Base-by-base conservation (phyloP, 2,113 vertebrate genomes). In the Corythaixoides concolor region DNA sequence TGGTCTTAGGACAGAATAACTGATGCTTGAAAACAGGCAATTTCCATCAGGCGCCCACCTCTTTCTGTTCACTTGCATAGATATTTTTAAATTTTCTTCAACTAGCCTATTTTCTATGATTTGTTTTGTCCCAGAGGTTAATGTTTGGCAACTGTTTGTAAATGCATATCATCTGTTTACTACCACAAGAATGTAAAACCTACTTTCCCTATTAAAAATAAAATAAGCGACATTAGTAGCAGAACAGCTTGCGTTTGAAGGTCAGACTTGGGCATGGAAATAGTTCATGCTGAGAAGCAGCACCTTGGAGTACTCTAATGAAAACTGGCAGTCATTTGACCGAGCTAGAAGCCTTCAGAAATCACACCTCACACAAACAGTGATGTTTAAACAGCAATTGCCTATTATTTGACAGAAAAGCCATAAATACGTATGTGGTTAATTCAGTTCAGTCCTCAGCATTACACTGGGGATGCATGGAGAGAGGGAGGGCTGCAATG, bases 191-290 rank as follows among this genome's bases (percentile, higher is more conserved):
- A 64, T 66, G 28, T 52, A 63, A 92, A 88, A 68, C 39, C 4
- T 58, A 60, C 43, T 90, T 91, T 76, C 33, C 43, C 55, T 68
- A 23, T 89, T 89, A 67, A 88, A 89, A 95, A 79, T n/a, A 77
- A 69, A 82, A 58, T 30, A 63, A 75, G 49, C 5, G 0, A 64
- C 56, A 92, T 87, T 66, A 78, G 49, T 50, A 94, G 45, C 47
- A 64, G 67, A 96, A 89, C 92, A 96, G 93, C 92, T 95, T 96
- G 94, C 75, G 60, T 94, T 95, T 95, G 86, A 93, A 94, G 94
- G 90, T 95, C 90, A 89, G 66, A n/a, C 58, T 94, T 90, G 64
- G 89, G 79, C 66, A 62, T 89, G 86, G 86, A 66, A 95, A 49
- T 92, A 89, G 94, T 90, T 94, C 93, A 93, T 0, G 0, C 85